These are phyloP conservation scores for Mesorhabditis spiculigera DNA, from an alignment of 2,888 invertebrate species.

Conservation along the genomic window DNA sequence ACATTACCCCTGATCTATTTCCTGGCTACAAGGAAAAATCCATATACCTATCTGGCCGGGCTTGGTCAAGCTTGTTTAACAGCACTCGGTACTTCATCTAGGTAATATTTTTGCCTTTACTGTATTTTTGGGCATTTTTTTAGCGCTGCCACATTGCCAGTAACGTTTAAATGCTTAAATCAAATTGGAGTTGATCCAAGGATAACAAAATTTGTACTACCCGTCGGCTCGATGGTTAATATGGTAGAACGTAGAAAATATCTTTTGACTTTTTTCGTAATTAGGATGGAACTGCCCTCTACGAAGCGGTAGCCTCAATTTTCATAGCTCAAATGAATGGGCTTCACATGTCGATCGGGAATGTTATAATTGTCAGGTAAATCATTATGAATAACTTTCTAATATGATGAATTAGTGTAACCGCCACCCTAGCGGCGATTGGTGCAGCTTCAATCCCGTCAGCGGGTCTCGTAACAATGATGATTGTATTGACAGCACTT, in stretches of 20 bases:
- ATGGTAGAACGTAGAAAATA: conserved; percentile 68
- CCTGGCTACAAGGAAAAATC: conserved; percentile 61
- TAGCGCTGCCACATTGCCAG: conserved; percentile 69
- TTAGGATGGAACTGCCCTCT: conserved; percentile 66
- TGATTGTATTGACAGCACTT: conserved; percentile 62
- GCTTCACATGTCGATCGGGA: conserved; percentile 75
- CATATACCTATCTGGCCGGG: conserved; percentile 61
- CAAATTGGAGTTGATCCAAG: conserved; percentile 68
- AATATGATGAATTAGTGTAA: conserved; percentile 69
- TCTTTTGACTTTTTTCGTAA: background rate
- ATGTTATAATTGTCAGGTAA: conserved; percentile 80
- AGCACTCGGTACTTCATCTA: conserved; percentile 70
- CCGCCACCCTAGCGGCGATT: conserved; percentile 92
- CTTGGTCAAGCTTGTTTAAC: conserved; percentile 69
- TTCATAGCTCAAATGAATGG: conserved; percentile 85
- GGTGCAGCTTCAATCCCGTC: conserved; percentile 84
- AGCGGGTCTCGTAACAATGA: conserved; percentile 58
- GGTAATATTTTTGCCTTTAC: conserved; percentile 58
- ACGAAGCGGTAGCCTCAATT: conserved; percentile 80
- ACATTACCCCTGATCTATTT: conserved; percentile 68
- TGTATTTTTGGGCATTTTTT: conserved; percentile 7
- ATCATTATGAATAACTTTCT: conserved; percentile 8
- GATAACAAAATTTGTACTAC: conserved; percentile 67
- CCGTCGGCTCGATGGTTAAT: conserved; percentile 68
- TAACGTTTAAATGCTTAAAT: conserved; percentile 70